Evolutionary conservation across 2,888 invertebrate species (phyloP), one percentile per base, ranked within the genome.

Genomic region (Salpingus planirostris): DNA sequence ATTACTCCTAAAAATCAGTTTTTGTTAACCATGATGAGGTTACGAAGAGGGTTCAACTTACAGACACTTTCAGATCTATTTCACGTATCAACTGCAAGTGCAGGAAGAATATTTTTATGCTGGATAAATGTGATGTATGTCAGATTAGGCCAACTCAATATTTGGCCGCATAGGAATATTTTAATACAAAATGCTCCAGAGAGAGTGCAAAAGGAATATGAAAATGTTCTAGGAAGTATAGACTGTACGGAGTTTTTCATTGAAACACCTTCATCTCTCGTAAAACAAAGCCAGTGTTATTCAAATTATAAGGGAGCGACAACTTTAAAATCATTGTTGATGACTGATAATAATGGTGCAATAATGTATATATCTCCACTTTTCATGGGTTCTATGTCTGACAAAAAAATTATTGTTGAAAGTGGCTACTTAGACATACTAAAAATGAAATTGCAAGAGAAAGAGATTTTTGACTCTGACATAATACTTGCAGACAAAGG

Each of bases 401-500:
- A n/a, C n/a, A 43, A 43, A 22, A 13, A 29, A 15, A 43, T 44
- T 15, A 36, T 47, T 11, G 13, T 27, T n/a, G 21, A 38, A 13
- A 35, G 35, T 24, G 29, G 36, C n/a, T 27, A 45, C 18, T 11
- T 43, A 7, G 18, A 36, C 8, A 27, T 29, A 22, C 15, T 39
- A 10, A 25, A 14, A 18, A 26, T 34, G 15, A 29, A 39, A 21
- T 25, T 38, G 13, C 38, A 38, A 21, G 21, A 18, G 10, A 29
- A 26, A 11, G 30, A 33, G 21, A 10, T 40, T 18, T 18, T n/a
- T 15, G n/a, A 13, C n/a, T 31, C 32, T 15, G 36, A 39, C 27
- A 36, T 32, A 10, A 40, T 47, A 6, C 36, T 46, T 38, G 43
- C 37, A 3, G 45, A 47, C 26, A 46, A 46, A 24, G 43, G 41